Conservation (phyloP, 2,797 vertebrate genomes). For the Squalus acanthias region DNA sequence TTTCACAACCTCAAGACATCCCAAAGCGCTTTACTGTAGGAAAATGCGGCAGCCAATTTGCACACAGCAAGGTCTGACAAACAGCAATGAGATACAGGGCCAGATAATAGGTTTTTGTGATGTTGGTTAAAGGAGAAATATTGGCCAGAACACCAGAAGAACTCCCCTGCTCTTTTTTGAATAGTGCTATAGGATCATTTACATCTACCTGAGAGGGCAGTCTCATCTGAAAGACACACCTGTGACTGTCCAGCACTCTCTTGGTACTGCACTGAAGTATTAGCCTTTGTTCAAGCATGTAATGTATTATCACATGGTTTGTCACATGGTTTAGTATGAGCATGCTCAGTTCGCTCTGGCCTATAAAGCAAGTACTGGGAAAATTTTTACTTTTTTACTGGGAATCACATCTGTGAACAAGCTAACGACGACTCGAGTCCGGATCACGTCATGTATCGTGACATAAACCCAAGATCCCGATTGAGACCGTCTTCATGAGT, state of each 20-base stretch:
- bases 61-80: not conserved
- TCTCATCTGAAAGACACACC: not conserved
- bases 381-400: too few species aligned
- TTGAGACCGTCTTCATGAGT: too few species aligned
- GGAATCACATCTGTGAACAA: too few species aligned
- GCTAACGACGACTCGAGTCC: too few species aligned
- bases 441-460: too few species aligned
- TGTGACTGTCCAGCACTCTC: not conserved
- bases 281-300: not conserved
- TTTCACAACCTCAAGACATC: not conserved
- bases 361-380: too few species aligned
- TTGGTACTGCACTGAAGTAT: not conserved
- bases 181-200: not conserved
- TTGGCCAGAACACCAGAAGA: not conserved
- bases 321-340: too few species aligned
- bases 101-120: not conserved
- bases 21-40: not conserved
- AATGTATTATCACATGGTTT: too few species aligned
- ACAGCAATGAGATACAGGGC: not conserved
- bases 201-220: not conserved
- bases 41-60: not conserved
- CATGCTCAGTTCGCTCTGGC: too few species aligned
- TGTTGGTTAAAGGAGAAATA: not conserved
- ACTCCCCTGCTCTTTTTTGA: not conserved
- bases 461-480: too few species aligned